These are phyloP conservation scores for Elysia crispata DNA, from an alignment of 2,888 invertebrate species.

Conservation along the genomic window DNA sequence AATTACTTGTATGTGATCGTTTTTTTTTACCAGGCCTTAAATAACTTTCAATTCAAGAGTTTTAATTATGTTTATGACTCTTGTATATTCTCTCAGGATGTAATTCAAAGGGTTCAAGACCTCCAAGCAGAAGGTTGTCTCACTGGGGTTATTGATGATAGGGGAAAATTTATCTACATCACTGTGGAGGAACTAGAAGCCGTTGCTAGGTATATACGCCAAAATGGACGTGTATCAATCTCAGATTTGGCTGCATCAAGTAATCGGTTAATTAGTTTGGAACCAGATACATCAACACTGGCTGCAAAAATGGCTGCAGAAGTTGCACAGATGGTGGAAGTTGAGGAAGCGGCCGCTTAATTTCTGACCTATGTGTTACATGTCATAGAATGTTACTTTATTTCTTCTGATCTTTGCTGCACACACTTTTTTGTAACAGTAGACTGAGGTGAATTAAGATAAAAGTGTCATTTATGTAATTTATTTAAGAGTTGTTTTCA, in stretches of 20 bases:
- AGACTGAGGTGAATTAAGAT: too few relatives aligned
- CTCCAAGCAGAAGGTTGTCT: conserved; percentile 89
- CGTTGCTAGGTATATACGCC: conserved; percentile 95
- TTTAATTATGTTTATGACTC: background rate
- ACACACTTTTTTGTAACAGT: too few relatives aligned
- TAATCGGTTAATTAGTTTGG: conserved; percentile 92
- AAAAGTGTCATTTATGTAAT: too few relatives aligned
- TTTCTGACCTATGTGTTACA: background rate
- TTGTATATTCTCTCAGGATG: conserved; percentile 71
- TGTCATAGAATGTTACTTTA: too few relatives aligned
- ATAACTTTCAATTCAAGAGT: background rate
- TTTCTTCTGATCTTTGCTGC: too few relatives aligned
- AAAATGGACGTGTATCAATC: conserved; percentile 95
- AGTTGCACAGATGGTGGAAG: conserved; percentile 27
- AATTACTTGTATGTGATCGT: too few relatives aligned
- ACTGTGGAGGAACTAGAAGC: conserved; percentile 92
- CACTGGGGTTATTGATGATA: conserved; percentile 97
- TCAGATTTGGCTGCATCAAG: conserved; percentile 95
- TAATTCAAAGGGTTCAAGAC: conserved; percentile 85
- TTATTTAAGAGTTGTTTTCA: too few relatives aligned
- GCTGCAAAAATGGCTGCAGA: conserved; percentile 39
- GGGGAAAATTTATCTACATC: conserved; percentile 99
- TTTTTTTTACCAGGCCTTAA: too few relatives aligned
- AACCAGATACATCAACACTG: conserved; percentile 69
- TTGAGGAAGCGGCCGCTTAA: conserved; percentile 21